Conservation (phyloP, 2,888 invertebrate species). For the Carabus problematicus region DNA sequence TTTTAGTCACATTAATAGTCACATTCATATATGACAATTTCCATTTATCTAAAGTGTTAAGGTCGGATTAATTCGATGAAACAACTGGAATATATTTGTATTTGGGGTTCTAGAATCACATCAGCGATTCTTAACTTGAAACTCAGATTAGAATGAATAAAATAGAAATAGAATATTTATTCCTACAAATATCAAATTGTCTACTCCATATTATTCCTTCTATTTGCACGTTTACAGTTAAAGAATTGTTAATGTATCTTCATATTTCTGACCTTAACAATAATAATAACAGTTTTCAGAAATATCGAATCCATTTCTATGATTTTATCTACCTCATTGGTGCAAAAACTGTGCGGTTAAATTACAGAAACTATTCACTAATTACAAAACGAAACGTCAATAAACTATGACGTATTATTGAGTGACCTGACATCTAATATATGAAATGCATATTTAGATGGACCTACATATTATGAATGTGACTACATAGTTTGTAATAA, state of each 20-base stretch:
- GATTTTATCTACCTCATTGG: constrained; percentile 37
- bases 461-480: constrained; percentile 38
- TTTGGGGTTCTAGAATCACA: too few species aligned
- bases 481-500: constrained; percentile 36
- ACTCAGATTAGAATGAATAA: too few species aligned
- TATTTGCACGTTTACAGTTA: too few species aligned
- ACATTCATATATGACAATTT: constrained; percentile 31
- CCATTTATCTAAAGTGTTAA: not conserved
- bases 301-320: constrained; percentile 1
- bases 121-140: too few species aligned
- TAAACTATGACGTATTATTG: constrained; percentile 27
- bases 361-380: constrained; percentile 11
- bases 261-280: not conserved
- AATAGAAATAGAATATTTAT: too few species aligned
- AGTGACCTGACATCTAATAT: constrained; percentile 42
- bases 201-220: constrained; percentile 11
- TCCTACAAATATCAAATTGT: too few species aligned
- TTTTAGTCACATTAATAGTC: constrained; percentile 42
- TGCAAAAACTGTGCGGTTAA: constrained; percentile 26
- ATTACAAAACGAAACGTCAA: not conserved
- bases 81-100: too few species aligned
- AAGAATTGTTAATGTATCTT: too few species aligned
- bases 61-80: too few species aligned
- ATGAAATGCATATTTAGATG: constrained; percentile 30
- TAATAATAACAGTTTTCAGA: not conserved